A percentile compares a stretch with the other conserved stretches of the same genome.
Conservation (phyloP, 2,113 vertebrate species). For the Telmatochromis sp. region DNA sequence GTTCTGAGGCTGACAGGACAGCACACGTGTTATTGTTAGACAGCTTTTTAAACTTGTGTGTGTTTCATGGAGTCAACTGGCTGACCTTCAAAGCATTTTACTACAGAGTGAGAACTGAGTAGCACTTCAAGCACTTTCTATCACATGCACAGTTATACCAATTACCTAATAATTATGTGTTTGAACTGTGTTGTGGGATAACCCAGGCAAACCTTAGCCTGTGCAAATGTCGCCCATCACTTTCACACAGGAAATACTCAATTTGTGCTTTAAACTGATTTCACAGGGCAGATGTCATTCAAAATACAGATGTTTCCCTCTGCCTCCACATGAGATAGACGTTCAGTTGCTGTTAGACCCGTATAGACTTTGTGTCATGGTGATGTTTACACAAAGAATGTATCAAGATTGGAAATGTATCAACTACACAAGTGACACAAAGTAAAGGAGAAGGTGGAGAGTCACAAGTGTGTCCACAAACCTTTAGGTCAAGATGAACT, state of each 20-base stretch:
- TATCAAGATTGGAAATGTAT: too few species aligned
- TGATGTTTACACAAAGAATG: neutral
- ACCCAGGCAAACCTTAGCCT: neutral
- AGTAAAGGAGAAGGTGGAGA: neutral
- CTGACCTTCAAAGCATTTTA: neutral
- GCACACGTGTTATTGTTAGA: neutral
- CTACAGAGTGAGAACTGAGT: neutral
- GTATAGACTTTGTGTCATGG: neutral
- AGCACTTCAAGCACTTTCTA: neutral
- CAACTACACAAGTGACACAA: neutral
- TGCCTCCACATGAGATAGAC: neutral
- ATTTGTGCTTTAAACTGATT: neutral
- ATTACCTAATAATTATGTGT: neutral
- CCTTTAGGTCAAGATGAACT: slow-evolving; percentile 75
- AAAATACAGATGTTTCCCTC: neutral
- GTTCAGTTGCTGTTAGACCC: neutral
- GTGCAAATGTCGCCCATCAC: neutral
- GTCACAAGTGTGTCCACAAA: neutral
- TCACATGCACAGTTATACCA: neutral
- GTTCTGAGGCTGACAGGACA: slow-evolving; percentile 67
- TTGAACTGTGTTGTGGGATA: neutral
- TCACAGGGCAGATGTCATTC: neutral
- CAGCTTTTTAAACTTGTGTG: neutral
- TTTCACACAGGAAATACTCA: neutral
- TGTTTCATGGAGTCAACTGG: neutral